Conservation (phyloP, 2,113 vertebrate genomes). For the Thymallus thymallus region DNA sequence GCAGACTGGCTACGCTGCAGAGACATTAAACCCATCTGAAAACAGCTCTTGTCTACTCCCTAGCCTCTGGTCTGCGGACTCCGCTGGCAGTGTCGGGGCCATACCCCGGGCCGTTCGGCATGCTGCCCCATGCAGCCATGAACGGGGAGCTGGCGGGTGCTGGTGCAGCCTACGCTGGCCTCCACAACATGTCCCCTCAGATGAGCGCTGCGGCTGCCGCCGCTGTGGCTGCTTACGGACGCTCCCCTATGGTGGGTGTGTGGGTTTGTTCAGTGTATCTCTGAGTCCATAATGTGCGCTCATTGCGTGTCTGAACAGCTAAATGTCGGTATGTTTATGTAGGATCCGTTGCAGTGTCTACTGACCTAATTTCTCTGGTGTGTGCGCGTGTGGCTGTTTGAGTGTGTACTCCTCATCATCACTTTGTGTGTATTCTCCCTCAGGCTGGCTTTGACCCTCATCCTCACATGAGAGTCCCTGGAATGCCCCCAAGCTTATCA, state of each 20-base stretch:
- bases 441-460: constrained; percentile 95
- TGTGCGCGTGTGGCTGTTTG: constrained; percentile 47
- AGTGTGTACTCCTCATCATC: constrained; percentile 35
- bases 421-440: constrained; percentile 29
- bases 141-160: constrained; percentile 82
- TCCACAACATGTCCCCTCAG: constrained; percentile 96
- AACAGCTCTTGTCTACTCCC: constrained; percentile 4
- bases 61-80: constrained; percentile 88
- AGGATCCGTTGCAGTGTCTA: not conserved
- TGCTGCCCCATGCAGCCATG: constrained; percentile 90
- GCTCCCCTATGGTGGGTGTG: constrained; percentile 88
- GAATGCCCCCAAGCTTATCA: constrained; percentile 86
- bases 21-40: not conserved
- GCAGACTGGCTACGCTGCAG: too few relatives aligned
- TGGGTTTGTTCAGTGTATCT: constrained; percentile 8
- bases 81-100: constrained; percentile 88
- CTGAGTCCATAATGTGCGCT: too few relatives aligned
- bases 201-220: constrained; percentile 90
- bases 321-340: not conserved
- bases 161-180: constrained; percentile 86
- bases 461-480: constrained; percentile 88
- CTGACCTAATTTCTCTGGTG: not conserved
- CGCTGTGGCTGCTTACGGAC: constrained; percentile 87
- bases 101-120: constrained; percentile 86
- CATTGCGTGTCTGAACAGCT: not conserved